Base-by-base conservation (phyloP, 2,888 invertebrate genomes). In the Andrena dorsata region DNA sequence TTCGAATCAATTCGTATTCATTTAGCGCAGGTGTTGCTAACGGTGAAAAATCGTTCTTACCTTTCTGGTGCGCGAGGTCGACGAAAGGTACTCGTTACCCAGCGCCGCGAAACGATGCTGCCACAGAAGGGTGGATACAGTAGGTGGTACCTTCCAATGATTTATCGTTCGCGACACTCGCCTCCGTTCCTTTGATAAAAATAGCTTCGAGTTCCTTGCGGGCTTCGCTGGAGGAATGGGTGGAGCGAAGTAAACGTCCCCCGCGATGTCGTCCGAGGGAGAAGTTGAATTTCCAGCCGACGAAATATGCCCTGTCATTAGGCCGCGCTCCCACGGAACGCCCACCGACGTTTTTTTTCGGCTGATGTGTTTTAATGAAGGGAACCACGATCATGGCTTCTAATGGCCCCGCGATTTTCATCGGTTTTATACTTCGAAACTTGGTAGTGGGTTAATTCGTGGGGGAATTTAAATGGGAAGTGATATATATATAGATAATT, bases 1-100 rank as follows among this genome's bases (percentile, higher is more conserved):
- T 83, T 82, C 23, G 88, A 89, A 90, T 91, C 91, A 88, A 91
- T 91, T 90, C 90, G 90, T 90, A 91, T 91, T 90, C 90, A 86
- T 91, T 91, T 90, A 86, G 85, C 80, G 78, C 86, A 83, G 84
- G 80, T 83, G 84, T 83, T 85, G 78, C 85, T 88, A 88, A 87
- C 84, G 83, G 88, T 89, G 89, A 92, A 90, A 91, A 91, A 91
- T 92, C 88, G 90, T 88, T 88, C 73, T 86, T 78, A 80, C 75
- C 78, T 88, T 87, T 81, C 84, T 75, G 78, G 77, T 63, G 65
- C 66, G 76, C 73, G 76, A 78, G 74, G 79, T 76, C 85, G 86
- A 84, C 83, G 87, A 85, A 89, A 89, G 76, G 75, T 81, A 82
- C 87, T 88, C 86, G 86, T 89, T 87, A 85, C 82, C 82, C 78